Evolutionary conservation across 2,113 vertebrate genomes (phyloP), one percentile per base, ranked within the genome.

Genomic region (Nerophis lumbriciformis): DNA sequence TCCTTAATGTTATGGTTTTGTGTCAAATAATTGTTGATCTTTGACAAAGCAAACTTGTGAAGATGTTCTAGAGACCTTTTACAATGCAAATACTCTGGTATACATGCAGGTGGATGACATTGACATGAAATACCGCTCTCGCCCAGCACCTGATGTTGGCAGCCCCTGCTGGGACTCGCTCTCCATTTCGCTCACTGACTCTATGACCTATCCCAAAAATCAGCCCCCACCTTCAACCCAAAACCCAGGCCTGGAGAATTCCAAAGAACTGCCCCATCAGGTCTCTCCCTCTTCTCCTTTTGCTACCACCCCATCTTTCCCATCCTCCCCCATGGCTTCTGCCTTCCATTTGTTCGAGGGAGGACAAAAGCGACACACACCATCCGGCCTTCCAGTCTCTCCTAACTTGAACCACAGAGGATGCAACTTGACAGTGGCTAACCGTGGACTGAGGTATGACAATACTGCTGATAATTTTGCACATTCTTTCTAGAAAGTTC

Each of bases 101-200:
- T 3, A 44, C 8, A 9, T 28, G 0, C 69, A 97, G 95, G 86
- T 88, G 70, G 88, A 77, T 47, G 87, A 90, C 51, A 58, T 87
- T 78, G 90, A 91, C 69, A 82, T 90, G 54, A 87, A 77, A 75
- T 91, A 81, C 13, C 39, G 78, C 71, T 83, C 85, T 64, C 6
- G 55, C 16, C 87, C 89, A 28, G 79, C 0, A 6, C 53, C 83
- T 35, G 73, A 62, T 53, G 71, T 79, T 61, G 88, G 87, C 64
- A 77, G 68, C 28, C 66, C 72, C 16, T 56, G 74, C 55, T 87
- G 78, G 75, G 78, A 88, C 48, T 59, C 71, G 15, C 68, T 69
- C 53, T 62, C 72, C 58, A 51, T 19, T 56, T 62, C 59, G 36
- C 69, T 71, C 45, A 13, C 45, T 13, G 59, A 74, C 54, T 74